phyloP scores from a whole-genome alignment of 2,888 invertebrate genomes.

The Pachliopta kotzebuea region DNA sequence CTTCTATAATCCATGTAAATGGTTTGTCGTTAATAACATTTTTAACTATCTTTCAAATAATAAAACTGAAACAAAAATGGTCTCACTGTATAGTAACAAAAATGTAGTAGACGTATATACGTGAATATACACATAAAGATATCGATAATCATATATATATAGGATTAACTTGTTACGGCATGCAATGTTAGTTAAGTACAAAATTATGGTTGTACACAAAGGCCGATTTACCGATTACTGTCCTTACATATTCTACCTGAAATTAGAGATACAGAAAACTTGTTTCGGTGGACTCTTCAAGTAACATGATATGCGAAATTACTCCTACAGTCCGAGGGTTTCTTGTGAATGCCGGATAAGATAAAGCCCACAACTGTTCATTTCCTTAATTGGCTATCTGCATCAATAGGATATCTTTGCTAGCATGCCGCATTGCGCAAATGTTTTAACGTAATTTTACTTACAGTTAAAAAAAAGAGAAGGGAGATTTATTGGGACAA shows the following conservation, averaged over 20 bases:
- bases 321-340: not conserved
- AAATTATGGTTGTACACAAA: not conserved
- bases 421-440: constrained; percentile 1
- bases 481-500: not conserved
- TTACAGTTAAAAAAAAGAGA: not conserved
- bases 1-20: not conserved
- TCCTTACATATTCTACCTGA: not conserved
- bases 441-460: not conserved
- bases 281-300: not conserved
- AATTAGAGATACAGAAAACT: not conserved
- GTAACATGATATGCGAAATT: not conserved
- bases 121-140: too few relatives aligned
- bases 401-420: constrained; percentile 1
- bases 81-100: too few relatives aligned
- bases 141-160: too few relatives aligned
- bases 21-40: too few relatives aligned
- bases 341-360: not conserved
- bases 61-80: too few relatives aligned
- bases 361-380: constrained; percentile 2
- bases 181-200: too few relatives aligned
- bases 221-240: too few relatives aligned
- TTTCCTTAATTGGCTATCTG: constrained; percentile 1
- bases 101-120: too few relatives aligned
- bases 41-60: too few relatives aligned
- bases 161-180: too few relatives aligned